Evolutionary conservation across 2,888 invertebrate species (phyloP).

Genomic region (Argyresthia goedartella): DNA sequence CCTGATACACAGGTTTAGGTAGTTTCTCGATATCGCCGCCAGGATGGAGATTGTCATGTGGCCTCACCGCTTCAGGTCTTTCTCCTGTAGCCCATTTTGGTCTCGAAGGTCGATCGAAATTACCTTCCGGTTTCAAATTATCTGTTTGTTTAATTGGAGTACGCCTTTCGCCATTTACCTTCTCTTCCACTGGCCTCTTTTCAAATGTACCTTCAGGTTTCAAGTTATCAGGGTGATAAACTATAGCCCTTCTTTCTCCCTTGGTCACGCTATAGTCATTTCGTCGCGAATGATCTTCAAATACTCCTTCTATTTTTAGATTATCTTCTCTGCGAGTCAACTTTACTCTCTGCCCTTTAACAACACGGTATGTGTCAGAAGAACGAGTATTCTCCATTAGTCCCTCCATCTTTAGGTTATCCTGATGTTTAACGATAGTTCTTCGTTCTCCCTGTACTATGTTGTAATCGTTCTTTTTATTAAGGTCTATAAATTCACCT

Average conservation of each 20-base stretch:
- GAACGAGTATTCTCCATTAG: conserved; percentile 66
- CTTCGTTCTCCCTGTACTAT: conserved; percentile 61
- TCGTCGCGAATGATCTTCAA: conserved; percentile 64
- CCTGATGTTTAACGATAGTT: conserved; percentile 68
- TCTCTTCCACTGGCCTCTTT: conserved; percentile 16
- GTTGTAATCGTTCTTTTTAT: conserved; percentile 68
- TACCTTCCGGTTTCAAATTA: conserved; percentile 65
- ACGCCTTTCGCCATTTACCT: conserved; percentile 52
- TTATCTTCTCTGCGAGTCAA: conserved; percentile 67
- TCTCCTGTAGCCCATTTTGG: conserved; percentile 44
- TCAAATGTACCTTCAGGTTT: conserved; percentile 69
- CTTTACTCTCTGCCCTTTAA: conserved; percentile 68
- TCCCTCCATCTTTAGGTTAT: conserved; percentile 76
- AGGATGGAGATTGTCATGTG: conserved; percentile 57
- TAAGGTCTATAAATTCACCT: conserved; percentile 71
- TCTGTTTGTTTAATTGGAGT: conserved; percentile 65
- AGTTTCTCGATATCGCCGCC: conserved; percentile 65
- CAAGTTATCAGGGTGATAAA: conserved; percentile 64
- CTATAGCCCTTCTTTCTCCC: conserved; percentile 69
- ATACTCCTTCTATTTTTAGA: conserved; percentile 76
- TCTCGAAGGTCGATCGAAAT: conserved; percentile 48
- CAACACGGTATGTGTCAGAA: conserved; percentile 66
- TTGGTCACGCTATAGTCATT: conserved; percentile 71
- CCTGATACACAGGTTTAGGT: conserved; percentile 30
- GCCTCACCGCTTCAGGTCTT: conserved; percentile 33